Evolutionary conservation across 2,888 invertebrate genomes (phyloP).

Genomic region (Agriopis marginaria): DNA sequence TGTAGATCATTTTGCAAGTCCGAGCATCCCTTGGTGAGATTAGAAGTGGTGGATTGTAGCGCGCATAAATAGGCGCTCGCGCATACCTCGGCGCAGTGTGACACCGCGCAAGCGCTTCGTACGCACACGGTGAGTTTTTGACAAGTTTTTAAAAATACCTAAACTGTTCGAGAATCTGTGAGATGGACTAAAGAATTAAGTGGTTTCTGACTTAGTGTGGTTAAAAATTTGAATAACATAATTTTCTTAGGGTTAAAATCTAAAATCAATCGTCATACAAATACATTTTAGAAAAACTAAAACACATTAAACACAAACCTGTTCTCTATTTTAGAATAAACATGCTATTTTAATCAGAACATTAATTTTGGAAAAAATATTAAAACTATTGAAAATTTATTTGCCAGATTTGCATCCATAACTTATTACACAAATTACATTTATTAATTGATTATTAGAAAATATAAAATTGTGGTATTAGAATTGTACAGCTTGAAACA

Average conservation of each 20-base stretch:
- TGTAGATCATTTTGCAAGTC: conserved; percentile 39
- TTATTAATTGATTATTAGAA: too few relatives aligned
- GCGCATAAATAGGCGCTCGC: conserved; percentile 68
- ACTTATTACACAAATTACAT: too few relatives aligned
- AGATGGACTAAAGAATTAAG: background rate
- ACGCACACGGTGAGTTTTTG: conserved; percentile 78
- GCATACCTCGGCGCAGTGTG: conserved; percentile 65
- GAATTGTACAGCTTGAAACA: too few relatives aligned
- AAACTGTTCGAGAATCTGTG: background rate
- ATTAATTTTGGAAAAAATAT: too few relatives aligned
- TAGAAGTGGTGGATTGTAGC: conserved; percentile 67
- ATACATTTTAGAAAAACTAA: too few relatives aligned
- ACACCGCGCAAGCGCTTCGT: conserved; percentile 72
- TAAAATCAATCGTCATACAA: too few relatives aligned
- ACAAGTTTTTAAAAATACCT: background rate
- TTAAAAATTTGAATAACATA: background rate
- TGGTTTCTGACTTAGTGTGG: background rate
- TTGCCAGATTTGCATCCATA: too few relatives aligned
- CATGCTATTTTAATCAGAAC: too few relatives aligned
- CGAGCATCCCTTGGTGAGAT: conserved; percentile 57
- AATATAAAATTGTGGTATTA: too few relatives aligned
- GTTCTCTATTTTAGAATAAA: too few relatives aligned
- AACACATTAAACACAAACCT: too few relatives aligned
- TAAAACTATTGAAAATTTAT: too few relatives aligned
- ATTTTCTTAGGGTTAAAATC: background rate